Evolutionary conservation across 2,888 invertebrate genomes (phyloP), one percentile per base, ranked within the genome.

Genomic region (Anarsia innoxiella): DNA sequence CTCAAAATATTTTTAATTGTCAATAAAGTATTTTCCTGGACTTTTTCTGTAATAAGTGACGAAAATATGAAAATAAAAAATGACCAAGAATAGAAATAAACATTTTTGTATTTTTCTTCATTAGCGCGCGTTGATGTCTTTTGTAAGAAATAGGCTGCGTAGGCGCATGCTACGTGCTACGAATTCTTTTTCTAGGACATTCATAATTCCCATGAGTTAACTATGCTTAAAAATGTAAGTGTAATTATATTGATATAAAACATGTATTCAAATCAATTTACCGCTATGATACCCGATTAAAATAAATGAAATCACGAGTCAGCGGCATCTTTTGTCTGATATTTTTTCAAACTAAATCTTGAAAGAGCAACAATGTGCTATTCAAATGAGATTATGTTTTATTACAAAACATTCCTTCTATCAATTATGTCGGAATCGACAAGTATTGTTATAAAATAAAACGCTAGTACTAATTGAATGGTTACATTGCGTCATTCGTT

Each of bases 401-500:
- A 33, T 33, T 33, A 33, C 33, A 33, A 33, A 33, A 33, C 33
- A 33, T 33, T 33, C n/a, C 25, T 26, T 14, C 14, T 25, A 30
- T 30, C 16, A 30, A 9, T 30, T 30, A 30, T 30, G 13, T 8
- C 9, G 15, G 30, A n/a, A 31, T 14, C 28, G 59, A 57, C 44
- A 61, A 59, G 54, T 57, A 68, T 74, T 75, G 74, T 75, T 76
- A 60, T 63, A 63, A 62, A 59, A 71, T 66, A 70, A 77, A 72
- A 74, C 64, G 55, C 53, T 54, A 59, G 60, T 60, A 68, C 75
- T 78, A 80, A 80, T 80, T 80, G 78, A 77, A 78, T 74, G 67
- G 74, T 67, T 71, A 71, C 66, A 71, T 80, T 78, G 73, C 76
- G 76, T 72, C n/a, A n/a, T n/a, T n/a, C n/a, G n/a, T n/a, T n/a